phyloP scores from a whole-genome alignment of 1,140 invertebrate species.

The Myzus persicae region DNA sequence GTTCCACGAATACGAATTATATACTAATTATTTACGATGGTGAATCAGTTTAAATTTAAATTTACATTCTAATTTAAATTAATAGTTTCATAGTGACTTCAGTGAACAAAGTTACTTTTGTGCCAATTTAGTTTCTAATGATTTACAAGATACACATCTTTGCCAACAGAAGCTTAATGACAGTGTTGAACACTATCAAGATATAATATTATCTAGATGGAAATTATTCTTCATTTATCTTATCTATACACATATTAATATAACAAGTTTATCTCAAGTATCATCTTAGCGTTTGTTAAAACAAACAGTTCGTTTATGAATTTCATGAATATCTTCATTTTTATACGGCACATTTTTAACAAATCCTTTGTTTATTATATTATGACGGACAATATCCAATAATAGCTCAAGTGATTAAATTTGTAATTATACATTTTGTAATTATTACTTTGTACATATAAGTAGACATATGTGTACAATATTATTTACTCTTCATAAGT shows the following conservation, averaged over 20 bases:
- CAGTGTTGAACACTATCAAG: constrained; percentile 36
- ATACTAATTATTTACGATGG: not conserved
- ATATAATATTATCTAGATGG: not conserved
- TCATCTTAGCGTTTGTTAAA: not conserved
- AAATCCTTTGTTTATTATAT: not conserved
- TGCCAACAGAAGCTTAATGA: constrained; percentile 35
- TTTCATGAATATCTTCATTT: not conserved
- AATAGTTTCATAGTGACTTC: not conserved
- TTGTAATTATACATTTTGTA: not conserved
- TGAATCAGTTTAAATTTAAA: not conserved
- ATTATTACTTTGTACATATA: not conserved
- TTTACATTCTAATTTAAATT: constrained; percentile 28
- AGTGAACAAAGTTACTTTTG: not conserved
- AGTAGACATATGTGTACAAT: not conserved
- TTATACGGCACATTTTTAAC: not conserved
- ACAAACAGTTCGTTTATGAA: constrained; percentile 32
- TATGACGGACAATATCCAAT: not conserved
- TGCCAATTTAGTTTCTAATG: constrained; percentile 14
- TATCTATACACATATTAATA: constrained; percentile 42
- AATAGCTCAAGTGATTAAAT: not conserved
- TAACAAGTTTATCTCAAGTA: not conserved
- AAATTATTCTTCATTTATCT: constrained; percentile 41
- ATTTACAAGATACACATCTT: constrained; percentile 24
- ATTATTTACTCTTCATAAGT: not conserved
- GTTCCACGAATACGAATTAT: constrained; percentile 1